Base-by-base conservation (phyloP, 2,113 vertebrate genomes). In the Physeter macrocephalus region DNA sequence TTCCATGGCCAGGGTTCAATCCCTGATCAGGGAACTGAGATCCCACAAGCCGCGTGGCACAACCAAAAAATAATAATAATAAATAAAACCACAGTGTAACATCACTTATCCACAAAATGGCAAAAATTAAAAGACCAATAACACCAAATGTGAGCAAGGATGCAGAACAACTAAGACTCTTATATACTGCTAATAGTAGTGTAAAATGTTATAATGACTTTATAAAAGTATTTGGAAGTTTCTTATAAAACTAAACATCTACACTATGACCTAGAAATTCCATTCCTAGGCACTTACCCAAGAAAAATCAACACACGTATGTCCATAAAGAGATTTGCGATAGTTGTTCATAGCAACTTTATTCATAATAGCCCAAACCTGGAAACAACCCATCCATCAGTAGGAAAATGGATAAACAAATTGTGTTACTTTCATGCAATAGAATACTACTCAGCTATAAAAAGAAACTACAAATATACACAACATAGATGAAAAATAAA, bases 211-310 rank as follows among this genome's bases (percentile, higher is more conserved):
- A 31, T 43, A 62, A 69, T 39, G 36, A 64, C 54, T 90, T 86
- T 72, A 66, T 82, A 90, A 90, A 67, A 90, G 10, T 39, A 81
- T 90, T 46, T 74, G 34, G 61, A 88, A 75, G 59, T 82, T 82
- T 92, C 67, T 77, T 62, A 17, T 77, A 92, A 96, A 94, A 34
- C 87, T 91, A 92, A 96, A 89, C 18, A 54, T 46, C 43, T 64
- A 43, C 3, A 41, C 13, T 62, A 49, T 92, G 62, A 94, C 31
- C 18, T 39, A 92, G 43, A 39, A 94, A 49, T 83, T 88, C 25
- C 5, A 77, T 15, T 77, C n/a, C 20, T 83, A 67, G 29, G 17
- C 17, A 83, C 80, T 89, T 84, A 67, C 49, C 57, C 52, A 69
- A 77, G 61, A 62, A 36, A 90, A 78, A 72, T 71, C 31, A 85